A percentile compares a stretch with the other conserved stretches of the same genome.
phyloP scores from a whole-genome alignment of 2,888 invertebrate species.

The Strigamia transsilvanica region DNA sequence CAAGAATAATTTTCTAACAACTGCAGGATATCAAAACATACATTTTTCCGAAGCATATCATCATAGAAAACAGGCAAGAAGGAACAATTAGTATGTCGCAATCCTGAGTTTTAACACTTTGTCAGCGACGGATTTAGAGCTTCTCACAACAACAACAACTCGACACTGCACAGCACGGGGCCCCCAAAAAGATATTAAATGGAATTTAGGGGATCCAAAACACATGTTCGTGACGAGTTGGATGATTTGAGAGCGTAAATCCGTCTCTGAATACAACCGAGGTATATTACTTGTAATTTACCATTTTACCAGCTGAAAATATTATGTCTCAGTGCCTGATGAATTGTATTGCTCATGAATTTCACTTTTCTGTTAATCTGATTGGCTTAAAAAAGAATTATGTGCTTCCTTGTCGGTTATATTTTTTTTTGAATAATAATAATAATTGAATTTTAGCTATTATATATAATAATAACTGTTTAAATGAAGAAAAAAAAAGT shows the following conservation, averaged over 20 bases:
- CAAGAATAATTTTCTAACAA: background rate
- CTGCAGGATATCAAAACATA: conserved; percentile 44
- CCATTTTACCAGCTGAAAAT: conserved; percentile 14
- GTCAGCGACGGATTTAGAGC: no score
- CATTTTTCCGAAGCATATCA: conserved; percentile 28
- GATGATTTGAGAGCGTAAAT: no score
- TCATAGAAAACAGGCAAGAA: background rate
- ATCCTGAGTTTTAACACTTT: no score
- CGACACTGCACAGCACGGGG: no score
- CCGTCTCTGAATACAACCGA: background rate
- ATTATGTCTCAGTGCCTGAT: conserved; percentile 41
- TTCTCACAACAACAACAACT: no score
- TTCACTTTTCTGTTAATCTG: background rate
- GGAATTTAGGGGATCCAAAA: no score
- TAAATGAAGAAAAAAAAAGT: background rate
- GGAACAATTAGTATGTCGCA: background rate
- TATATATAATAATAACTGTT: background rate
- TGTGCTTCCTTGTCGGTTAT: conserved; percentile 5
- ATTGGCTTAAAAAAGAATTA: background rate
- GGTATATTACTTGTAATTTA: conserved; percentile 1
- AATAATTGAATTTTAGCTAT: background rate
- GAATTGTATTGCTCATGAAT: conserved; percentile 46
- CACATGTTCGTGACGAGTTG: no score
- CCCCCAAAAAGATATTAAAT: no score
- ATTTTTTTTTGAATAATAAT: background rate